Evolutionary conservation across 2,113 vertebrate species (phyloP).

Genomic region (Crotalus tigris): DNA sequence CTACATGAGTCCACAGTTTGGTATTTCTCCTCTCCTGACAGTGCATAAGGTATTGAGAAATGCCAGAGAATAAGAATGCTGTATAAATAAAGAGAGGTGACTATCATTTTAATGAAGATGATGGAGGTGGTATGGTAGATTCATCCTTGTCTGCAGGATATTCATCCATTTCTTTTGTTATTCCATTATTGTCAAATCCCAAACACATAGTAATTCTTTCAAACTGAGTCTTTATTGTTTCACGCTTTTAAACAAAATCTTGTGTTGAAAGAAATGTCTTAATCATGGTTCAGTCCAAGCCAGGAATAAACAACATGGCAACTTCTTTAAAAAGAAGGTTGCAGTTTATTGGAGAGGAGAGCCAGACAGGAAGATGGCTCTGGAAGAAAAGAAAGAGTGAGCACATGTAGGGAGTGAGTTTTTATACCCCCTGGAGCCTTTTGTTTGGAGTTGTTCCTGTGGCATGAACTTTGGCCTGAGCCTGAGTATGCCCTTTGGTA

Average conservation of each 20-base stretch:
- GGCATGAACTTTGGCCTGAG: no score
- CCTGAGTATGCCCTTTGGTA: no score
- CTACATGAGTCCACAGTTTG: constrained; percentile 25
- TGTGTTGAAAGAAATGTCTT: no score
- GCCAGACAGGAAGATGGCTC: no score
- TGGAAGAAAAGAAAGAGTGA: no score
- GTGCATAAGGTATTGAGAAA: not conserved
- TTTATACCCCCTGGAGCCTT: no score
- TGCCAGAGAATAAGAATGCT: not conserved
- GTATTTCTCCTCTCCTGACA: not conserved
- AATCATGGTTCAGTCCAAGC: no score
- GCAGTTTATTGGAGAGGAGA: no score
- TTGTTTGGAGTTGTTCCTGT: no score
- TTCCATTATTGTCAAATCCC: not conserved
- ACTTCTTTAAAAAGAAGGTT: no score
- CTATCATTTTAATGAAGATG: not conserved
- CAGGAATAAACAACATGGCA: no score
- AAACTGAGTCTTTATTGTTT: not conserved
- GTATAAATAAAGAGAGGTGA: not conserved
- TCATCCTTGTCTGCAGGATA: not conserved
- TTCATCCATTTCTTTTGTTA: not conserved
- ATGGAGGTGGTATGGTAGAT: not conserved
- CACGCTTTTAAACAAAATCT: not conserved
- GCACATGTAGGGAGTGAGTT: no score
- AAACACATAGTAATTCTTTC: not conserved